Conservation (phyloP, 1,140 invertebrate species). For the Myzus persicae region DNA sequence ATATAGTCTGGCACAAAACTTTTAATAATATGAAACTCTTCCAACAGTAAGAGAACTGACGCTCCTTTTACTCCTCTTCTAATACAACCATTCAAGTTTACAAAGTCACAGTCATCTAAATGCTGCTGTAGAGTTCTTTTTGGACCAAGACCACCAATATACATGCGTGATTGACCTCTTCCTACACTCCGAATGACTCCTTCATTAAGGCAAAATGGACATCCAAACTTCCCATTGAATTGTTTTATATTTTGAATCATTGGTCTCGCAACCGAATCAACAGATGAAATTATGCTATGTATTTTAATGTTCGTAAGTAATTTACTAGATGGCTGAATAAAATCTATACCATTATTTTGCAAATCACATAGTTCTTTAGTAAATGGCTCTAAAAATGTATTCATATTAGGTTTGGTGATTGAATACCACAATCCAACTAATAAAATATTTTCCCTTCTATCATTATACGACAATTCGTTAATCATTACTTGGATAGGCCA, state of each 20-base stretch:
- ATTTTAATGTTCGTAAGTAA: not conserved
- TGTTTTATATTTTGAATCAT: conserved; percentile 9
- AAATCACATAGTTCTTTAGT: not conserved
- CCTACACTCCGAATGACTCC: not conserved
- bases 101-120: not conserved
- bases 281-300: not conserved
- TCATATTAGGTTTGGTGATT: not conserved
- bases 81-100: not conserved
- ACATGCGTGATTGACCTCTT: not conserved
- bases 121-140: not conserved
- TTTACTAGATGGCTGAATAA: not conserved
- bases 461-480: not conserved
- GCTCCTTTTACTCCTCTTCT: not conserved
- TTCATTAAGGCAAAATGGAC: not conserved
- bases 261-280: not conserved
- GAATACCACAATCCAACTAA: not conserved
- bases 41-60: too few species aligned
- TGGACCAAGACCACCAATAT: not conserved
- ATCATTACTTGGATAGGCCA: not conserved
- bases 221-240: not conserved
- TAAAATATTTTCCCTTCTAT: not conserved
- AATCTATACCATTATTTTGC: not conserved
- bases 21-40: too few species aligned
- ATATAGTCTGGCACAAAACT: too few species aligned
- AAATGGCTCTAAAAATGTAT: not conserved